These are phyloP conservation scores for Leucoraja ocellata DNA, from an alignment of 2,797 vertebrate genomes.

Conservation along the genomic window DNA sequence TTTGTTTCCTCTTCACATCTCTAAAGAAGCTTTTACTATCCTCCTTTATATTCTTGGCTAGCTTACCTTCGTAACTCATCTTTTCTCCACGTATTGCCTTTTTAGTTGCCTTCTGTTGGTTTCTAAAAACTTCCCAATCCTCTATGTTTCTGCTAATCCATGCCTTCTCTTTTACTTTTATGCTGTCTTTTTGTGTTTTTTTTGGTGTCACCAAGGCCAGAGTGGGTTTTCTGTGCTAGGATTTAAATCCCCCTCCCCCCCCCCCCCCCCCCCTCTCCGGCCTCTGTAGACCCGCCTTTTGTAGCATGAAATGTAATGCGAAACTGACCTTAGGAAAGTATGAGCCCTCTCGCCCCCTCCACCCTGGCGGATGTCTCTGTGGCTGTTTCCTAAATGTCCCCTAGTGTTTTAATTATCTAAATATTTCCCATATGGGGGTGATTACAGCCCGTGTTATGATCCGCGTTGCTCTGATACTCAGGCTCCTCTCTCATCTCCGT, in stretches of 20 bases:
- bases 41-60: no score
- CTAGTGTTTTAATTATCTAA: conserved; percentile 28
- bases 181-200: no score
- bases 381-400: conserved; percentile 22
- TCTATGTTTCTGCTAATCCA: no score
- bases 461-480: not conserved
- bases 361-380: conserved; percentile 21
- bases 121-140: no score
- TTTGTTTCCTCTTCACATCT: no score
- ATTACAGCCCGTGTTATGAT: not conserved
- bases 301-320: no score
- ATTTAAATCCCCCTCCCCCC: not conserved
- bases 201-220: no score
- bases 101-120: no score
- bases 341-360: not conserved
- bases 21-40: no score
- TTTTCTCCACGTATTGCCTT: no score
- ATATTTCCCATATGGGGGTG: conserved; percentile 24
- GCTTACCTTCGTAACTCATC: no score
- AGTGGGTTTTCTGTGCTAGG: not conserved
- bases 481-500: not conserved
- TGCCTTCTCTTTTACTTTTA: no score
- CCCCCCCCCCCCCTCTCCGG: not conserved
- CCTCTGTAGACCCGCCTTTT: not conserved
- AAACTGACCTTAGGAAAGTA: not conserved